Percentiles rank a stretch among this genome's conserved stretches.
Conservation (phyloP, 2,113 vertebrate species). For the Pipa parva region DNA sequence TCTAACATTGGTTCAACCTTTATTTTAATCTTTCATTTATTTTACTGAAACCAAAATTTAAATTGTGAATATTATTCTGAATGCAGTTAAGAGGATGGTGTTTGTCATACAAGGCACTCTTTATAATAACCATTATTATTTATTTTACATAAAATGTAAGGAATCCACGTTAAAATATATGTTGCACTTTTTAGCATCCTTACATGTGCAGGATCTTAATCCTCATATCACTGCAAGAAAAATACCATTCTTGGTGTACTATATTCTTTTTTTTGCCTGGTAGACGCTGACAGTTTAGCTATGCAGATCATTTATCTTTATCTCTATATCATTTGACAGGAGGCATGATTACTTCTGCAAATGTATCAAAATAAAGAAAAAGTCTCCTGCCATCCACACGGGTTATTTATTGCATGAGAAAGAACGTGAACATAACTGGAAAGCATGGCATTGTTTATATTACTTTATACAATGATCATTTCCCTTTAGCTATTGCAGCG, state of each 20-base stretch:
- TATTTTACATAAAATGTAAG: too few relatives aligned
- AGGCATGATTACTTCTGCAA: slow-evolving; percentile 66
- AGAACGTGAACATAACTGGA: slow-evolving; percentile 54
- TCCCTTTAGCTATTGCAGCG: slow-evolving; percentile 17
- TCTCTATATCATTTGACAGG: slow-evolving; percentile 64
- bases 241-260: slow-evolving; percentile 50
- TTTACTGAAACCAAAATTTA: too few relatives aligned
- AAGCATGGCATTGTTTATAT: slow-evolving; percentile 49
- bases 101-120: too few relatives aligned
- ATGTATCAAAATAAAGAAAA: slow-evolving; percentile 56
- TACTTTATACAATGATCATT: not conserved
- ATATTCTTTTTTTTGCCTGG: slow-evolving; percentile 52
- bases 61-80: too few relatives aligned
- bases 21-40: too few relatives aligned
- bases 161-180: too few relatives aligned
- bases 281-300: slow-evolving; percentile 61
- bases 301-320: slow-evolving; percentile 63
- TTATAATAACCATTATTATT: too few relatives aligned
- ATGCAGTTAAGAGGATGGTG: too few relatives aligned
- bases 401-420: slow-evolving; percentile 59
- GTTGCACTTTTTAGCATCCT: too few relatives aligned
- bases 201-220: too few relatives aligned
- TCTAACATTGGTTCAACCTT: too few relatives aligned
- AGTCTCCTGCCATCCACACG: slow-evolving; percentile 44
- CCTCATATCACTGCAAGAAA: too few relatives aligned